Percentiles rank a stretch among this genome's conserved stretches.
Conservation (phyloP, 1,140 invertebrate species). For the Belonocnema kinseyi region DNA sequence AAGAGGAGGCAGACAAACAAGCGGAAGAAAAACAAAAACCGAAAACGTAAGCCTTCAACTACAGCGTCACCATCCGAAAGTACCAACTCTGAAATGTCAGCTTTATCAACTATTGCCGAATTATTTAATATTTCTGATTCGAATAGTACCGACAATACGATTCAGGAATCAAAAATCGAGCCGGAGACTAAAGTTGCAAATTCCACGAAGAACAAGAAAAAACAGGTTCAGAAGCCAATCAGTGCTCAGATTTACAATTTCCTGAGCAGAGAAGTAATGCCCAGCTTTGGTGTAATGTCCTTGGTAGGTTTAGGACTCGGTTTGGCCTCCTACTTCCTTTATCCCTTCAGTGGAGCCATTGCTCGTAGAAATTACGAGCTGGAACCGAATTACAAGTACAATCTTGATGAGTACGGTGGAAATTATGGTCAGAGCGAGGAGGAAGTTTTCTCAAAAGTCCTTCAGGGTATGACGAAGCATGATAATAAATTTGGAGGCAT, state of each 20-base stretch:
- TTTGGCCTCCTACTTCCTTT: conserved; percentile 84
- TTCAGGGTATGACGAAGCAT: conserved; percentile 81
- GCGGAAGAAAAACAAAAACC: conserved; percentile 79
- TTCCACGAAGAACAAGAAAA: conserved; percentile 67
- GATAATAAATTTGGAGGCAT: conserved; percentile 55
- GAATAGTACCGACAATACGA: conserved; percentile 59
- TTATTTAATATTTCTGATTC: conserved; percentile 32
- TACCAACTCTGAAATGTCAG: not conserved
- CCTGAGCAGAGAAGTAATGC: conserved; percentile 86
- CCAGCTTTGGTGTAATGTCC: conserved; percentile 84
- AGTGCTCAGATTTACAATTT: conserved; percentile 87
- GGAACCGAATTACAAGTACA: conserved; percentile 79
- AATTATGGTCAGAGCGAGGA: conserved; percentile 82
- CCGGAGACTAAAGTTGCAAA: conserved; percentile 72
- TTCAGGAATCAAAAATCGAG: conserved; percentile 71
- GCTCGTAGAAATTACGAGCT: conserved; percentile 80
- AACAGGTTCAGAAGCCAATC: conserved; percentile 76
- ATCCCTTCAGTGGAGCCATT: conserved; percentile 82
- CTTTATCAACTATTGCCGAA: conserved; percentile 63
- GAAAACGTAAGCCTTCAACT: conserved; percentile 74
- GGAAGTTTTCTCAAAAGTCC: conserved; percentile 83
- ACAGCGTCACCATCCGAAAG: conserved; percentile 58
- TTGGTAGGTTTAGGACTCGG: conserved; percentile 84
- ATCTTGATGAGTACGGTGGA: conserved; percentile 80
- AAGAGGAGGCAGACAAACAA: conserved; percentile 70